A percentile compares a stretch with the other conserved stretches of the same genome.
phyloP scores from a whole-genome alignment of 1,140 invertebrate genomes.

The Gyrodactylus salaris region DNA sequence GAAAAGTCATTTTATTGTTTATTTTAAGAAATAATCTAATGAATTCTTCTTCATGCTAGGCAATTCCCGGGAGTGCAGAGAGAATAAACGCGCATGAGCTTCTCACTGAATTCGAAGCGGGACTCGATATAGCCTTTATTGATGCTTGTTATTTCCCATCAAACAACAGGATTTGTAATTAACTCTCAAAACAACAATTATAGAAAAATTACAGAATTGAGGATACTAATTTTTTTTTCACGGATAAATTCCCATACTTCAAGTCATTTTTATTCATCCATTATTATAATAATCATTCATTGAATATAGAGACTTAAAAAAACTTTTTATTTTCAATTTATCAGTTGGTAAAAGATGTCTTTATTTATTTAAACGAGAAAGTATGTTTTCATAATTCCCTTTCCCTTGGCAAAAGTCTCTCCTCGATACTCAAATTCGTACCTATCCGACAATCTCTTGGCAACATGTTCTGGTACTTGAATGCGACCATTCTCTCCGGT shows the following conservation, averaged over 20 bases:
- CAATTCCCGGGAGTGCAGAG: background rate
- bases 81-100: background rate
- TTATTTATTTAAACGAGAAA: too few relatives aligned
- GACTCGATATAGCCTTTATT: slow-evolving; percentile 11
- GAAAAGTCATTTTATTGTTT: background rate
- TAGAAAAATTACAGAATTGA: too few relatives aligned
- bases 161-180: slow-evolving; percentile 11
- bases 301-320: too few relatives aligned
- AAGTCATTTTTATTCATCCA: too few relatives aligned
- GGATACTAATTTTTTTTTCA: too few relatives aligned
- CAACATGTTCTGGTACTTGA: slow-evolving; percentile 13
- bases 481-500: slow-evolving; percentile 13
- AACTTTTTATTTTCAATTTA: slow-evolving; percentile 10
- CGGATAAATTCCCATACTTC: too few relatives aligned
- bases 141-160: slow-evolving; percentile 12
- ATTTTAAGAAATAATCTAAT: background rate
- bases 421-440: slow-evolving; percentile 20
- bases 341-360: too few relatives aligned
- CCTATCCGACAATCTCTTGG: slow-evolving; percentile 24
- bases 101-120: slow-evolving; percentile 7
- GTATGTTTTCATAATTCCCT: slow-evolving; percentile 27
- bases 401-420: slow-evolving; percentile 18
- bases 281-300: too few relatives aligned
- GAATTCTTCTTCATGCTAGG: background rate
- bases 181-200: too few relatives aligned